phyloP scores from a whole-genome alignment of 92 coral and sea anemone species.

The Pocillopora meandrina region DNA sequence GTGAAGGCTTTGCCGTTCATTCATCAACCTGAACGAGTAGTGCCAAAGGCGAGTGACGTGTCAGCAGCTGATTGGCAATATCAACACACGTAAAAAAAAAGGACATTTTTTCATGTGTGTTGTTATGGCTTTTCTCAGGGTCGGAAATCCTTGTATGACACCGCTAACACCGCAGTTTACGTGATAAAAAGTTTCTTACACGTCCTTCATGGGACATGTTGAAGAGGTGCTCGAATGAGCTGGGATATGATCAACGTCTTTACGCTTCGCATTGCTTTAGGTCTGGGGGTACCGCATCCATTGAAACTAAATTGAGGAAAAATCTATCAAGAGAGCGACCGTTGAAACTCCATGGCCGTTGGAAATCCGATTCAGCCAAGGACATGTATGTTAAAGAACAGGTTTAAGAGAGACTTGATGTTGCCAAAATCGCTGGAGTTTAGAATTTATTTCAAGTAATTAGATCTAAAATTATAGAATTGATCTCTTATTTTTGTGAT shows the following conservation, averaged over 20 bases:
- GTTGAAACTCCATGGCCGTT: constrained; percentile 41
- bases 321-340: constrained; percentile 35
- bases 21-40: no score
- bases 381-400: constrained; percentile 23
- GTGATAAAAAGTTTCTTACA: background rate
- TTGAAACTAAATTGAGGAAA: constrained; percentile 21
- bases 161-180: no score
- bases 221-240: no score
- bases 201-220: background rate
- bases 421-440: constrained; percentile 19
- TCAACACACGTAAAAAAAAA: no score
- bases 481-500: background rate
- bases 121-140: no score
- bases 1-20: no score
- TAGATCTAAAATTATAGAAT: background rate
- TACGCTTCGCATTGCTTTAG: constrained; percentile 47
- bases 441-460: background rate
- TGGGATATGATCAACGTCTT: constrained; percentile 4
- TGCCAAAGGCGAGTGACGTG: no score
- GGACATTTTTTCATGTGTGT: no score
- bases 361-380: constrained; percentile 46
- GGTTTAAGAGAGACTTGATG: constrained; percentile 3
- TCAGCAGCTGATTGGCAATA: no score
- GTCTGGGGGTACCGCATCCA: constrained; percentile 51
- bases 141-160: no score